Evolutionary conservation across 2,797 vertebrate species (phyloP).

Genomic region (Rhincodon typus): DNA sequence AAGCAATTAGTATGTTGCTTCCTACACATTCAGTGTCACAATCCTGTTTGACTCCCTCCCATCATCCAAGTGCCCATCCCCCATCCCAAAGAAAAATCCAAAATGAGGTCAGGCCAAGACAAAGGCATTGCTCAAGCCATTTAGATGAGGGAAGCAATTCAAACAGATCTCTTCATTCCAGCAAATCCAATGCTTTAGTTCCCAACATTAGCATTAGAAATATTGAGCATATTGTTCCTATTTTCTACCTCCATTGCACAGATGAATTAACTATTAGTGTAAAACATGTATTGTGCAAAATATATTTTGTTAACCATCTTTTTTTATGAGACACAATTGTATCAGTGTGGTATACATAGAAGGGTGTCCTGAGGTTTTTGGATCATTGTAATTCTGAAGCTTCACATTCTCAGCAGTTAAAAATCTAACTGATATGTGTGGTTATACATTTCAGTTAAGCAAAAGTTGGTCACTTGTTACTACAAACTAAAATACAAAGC

Average conservation of each 20-base stretch:
- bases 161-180: neutral
- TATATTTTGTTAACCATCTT: neutral
- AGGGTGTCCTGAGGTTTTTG: neutral
- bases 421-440: neutral
- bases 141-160: neutral
- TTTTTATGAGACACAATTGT: neutral
- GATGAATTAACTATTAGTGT: neutral
- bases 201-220: neutral
- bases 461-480: too few species aligned
- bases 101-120: neutral
- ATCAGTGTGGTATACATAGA: neutral
- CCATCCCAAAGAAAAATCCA: neutral
- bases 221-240: neutral
- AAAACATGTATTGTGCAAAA: neutral
- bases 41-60: neutral
- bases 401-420: neutral
- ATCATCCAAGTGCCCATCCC: neutral
- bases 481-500: too few species aligned
- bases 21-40: neutral
- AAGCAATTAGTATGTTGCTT: neutral
- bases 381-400: neutral
- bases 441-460: neutral
- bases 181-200: neutral
- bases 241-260: neutral
- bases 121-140: neutral